phyloP scores from a whole-genome alignment of 2,888 invertebrate species.

The Mimas tiliae region DNA sequence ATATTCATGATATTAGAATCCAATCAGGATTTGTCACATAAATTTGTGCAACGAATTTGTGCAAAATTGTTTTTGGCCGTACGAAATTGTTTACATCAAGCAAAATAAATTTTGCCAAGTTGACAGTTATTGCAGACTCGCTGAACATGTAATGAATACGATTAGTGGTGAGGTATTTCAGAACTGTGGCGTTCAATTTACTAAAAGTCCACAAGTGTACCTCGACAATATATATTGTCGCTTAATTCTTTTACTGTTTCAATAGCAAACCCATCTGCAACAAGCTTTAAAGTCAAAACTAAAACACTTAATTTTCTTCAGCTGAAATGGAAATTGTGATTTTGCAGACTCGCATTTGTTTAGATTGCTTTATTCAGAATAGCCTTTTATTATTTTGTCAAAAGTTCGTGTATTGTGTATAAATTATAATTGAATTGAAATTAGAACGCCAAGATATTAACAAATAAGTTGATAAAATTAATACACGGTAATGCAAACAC shows the following conservation, averaged over 20 bases:
- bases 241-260: neutral
- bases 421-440: too few relatives aligned
- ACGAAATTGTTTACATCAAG: constrained; percentile 29
- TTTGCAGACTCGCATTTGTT: too few relatives aligned
- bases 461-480: too few relatives aligned
- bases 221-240: neutral
- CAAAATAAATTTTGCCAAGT: constrained; percentile 35
- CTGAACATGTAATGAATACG: constrained; percentile 26
- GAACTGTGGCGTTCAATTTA: neutral
- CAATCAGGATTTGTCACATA: neutral
- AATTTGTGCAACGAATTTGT: neutral
- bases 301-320: neutral
- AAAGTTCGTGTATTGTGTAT: too few relatives aligned
- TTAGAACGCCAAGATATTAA: too few relatives aligned
- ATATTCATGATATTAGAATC: neutral
- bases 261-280: neutral
- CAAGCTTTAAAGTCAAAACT: too few relatives aligned
- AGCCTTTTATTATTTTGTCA: too few relatives aligned
- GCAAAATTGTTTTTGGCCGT: neutral
- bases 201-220: too few relatives aligned
- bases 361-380: too few relatives aligned
- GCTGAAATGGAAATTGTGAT: neutral
- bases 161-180: neutral
- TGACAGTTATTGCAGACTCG: constrained; percentile 37
- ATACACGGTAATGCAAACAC: too few relatives aligned